Conservation (phyloP, 2,797 vertebrate species). For the Labroides dimidiatus region DNA sequence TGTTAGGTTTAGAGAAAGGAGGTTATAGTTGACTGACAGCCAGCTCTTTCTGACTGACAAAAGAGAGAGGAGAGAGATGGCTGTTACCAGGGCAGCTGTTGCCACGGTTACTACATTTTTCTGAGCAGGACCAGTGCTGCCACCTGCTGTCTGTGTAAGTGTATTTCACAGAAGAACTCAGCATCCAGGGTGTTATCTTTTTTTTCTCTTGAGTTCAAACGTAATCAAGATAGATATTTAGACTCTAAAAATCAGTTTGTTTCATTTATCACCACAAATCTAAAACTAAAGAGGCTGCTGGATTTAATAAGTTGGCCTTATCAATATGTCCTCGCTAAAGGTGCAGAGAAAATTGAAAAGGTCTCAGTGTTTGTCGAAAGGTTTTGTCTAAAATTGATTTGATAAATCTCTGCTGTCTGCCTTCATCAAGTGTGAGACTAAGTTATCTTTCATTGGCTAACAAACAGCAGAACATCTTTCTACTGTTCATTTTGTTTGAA, state of each 20-base stretch:
- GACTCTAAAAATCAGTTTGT: too few species aligned
- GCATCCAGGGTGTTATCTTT: neutral
- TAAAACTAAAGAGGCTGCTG: neutral
- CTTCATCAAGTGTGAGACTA: too few species aligned
- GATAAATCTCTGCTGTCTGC: too few species aligned
- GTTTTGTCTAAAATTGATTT: neutral
- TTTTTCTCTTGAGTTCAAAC: neutral
- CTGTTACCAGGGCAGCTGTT: slow-evolving; percentile 86
- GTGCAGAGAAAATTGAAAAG: neutral
- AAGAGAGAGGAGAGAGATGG: slow-evolving; percentile 77
- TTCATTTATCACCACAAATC: too few species aligned
- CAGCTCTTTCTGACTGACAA: slow-evolving; percentile 83
- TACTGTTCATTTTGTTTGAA: too few species aligned
- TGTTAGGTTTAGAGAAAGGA: slow-evolving; percentile 44
- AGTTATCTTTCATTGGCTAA: too few species aligned
- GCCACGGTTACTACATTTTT: slow-evolving; percentile 79
- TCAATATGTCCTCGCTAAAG: too few species aligned
- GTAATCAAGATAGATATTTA: too few species aligned
- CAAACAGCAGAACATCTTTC: too few species aligned
- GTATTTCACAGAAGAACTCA: slow-evolving; percentile 51
- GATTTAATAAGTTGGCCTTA: too few species aligned
- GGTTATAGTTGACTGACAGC: slow-evolving; percentile 81
- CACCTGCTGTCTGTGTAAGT: slow-evolving; percentile 71
- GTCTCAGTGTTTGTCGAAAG: too few species aligned
- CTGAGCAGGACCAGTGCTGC: slow-evolving; percentile 69